Base-by-base conservation (phyloP, 2,113 vertebrate species). In the Pseudopipra pipra region DNA sequence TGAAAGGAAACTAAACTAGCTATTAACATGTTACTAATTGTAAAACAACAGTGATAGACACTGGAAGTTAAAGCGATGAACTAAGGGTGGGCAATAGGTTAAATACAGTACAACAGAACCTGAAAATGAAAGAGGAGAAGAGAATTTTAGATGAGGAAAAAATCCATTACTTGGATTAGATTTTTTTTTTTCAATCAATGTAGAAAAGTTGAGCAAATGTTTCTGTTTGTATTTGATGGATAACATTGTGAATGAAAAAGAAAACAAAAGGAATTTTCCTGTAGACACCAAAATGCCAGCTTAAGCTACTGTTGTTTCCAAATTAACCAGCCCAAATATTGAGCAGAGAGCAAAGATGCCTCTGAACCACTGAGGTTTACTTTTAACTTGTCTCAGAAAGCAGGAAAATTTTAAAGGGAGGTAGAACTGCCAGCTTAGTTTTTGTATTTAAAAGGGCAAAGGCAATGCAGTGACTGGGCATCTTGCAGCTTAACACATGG, bases 371-470 rank as follows among this genome's bases (percentile, higher is more conserved):
- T 23, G 43, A 85, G 14, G 11, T 70, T 80, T 89, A 16, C 63
- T 86, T 74, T 41, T 33, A 81, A 12, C 43, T 24, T 10, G 19
- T 27, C 56, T 81, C 75, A 89, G 43, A 90, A 77, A 70, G 33
- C 5, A 80, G n/a, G 22, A 86, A 30, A n/a, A n/a, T 24, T 89
- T 81, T 62, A 24, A 95, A 81, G 68, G 43, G 17, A 56, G 7
- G 35, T 54, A 41, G 55, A 25, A 51, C 59, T 67, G 35, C 39
- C 80, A 91, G 37, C 23, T 77, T 56, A 33, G n/a, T 68, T 89
- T 65, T 41, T 93, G n/a, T 49, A 44, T 71, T 86, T 68, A 35
- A 81, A 92, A 95, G 70, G 56, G 37, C 84, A 96, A 92, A 93
- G 80, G 76, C 76, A 85, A 49, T 18, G 33, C 56, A 74, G 19